Evolutionary conservation across 2,797 vertebrate species (phyloP), one percentile per base, ranked within the genome.

Genomic region (Synanceia verrucosa): DNA sequence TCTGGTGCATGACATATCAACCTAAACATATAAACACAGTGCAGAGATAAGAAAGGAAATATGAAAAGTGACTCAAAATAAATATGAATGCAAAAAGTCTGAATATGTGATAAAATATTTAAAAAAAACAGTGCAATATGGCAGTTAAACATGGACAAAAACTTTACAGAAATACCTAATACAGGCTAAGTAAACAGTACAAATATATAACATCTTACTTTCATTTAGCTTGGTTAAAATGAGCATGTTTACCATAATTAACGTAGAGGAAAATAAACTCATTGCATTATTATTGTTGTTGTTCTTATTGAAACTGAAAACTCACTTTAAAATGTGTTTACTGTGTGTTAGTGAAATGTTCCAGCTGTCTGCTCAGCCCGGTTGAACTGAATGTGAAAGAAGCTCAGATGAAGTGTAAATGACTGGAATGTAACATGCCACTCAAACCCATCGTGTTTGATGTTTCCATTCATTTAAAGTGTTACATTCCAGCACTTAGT

Each of bases 401-500:
- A 44, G 23, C 16, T 62, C 16, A 39, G 31, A 52, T 28, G 65
- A 78, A 65, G 70, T 64, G 65, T 24, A 26, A 78, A 73, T 58
- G 37, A 55, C 58, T 63, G 75, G 51, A 63, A 67, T 56, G 47
- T 56, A 21, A 50, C 29, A 28, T 3, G 24, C 31, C 43, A 24
- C 37, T 33, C 16, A 39, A 21, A 44, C 19, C 11, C 52, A 19
- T 13, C 23, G 14, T 55, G 56, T 53, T 53, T 59, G 9, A 23
- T 67, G 28, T 36, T 13, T 28, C 33, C 43, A 29, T 13, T 24
- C 14, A 24, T 60, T 56, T 44, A 4, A 65, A 24, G 0, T 2
- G 26, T 44, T 23, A 34, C 52, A 81, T 61, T 69, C 64, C 64
- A 37, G 48, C 3, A 24, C 14, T 56, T 46, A 36, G 31, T 10